phyloP scores from a whole-genome alignment of 1,140 invertebrate species.

The Drosophila ercepeae region DNA sequence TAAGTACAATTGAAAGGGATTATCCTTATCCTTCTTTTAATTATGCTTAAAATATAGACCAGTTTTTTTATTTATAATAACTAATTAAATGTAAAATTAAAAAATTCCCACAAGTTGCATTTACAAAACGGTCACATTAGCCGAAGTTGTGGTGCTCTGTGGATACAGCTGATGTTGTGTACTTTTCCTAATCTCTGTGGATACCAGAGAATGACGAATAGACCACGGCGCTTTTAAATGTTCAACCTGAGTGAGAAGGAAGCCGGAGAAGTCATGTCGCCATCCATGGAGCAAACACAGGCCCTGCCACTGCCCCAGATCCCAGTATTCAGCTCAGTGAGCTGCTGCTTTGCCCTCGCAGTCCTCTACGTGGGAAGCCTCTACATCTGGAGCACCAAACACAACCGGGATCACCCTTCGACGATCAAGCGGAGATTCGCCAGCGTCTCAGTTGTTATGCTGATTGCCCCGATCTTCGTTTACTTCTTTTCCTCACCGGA shows the following conservation, averaged over 20 bases:
- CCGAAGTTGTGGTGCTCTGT: background rate
- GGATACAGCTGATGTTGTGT: conserved; percentile 44
- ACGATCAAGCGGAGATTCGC: conserved; percentile 94
- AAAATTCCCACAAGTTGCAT: too few species aligned
- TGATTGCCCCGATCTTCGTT: conserved; percentile 91
- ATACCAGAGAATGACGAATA: conserved; percentile 37
- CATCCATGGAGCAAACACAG: background rate
- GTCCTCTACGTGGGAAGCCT: conserved; percentile 92
- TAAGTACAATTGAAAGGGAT: too few species aligned
- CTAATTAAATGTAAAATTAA: too few species aligned
- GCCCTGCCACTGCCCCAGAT: conserved; percentile 54
- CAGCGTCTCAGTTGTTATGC: conserved; percentile 92
- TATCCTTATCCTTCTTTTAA: too few species aligned
- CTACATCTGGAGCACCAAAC: conserved; percentile 91
- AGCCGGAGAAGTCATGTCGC: background rate
- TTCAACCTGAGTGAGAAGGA: conserved; percentile 34
- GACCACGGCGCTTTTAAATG: conserved; percentile 28
- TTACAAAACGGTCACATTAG: too few species aligned
- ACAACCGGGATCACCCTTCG: conserved; percentile 93
- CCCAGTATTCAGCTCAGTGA: conserved; percentile 81
- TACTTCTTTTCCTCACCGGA: conserved; percentile 88
- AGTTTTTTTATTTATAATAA: too few species aligned
- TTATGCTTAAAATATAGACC: too few species aligned
- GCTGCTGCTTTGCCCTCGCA: conserved; percentile 89
- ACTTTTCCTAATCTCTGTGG: conserved; percentile 6